These are phyloP conservation scores for Thyatira batis DNA, from an alignment of 2,888 invertebrate species.

Conservation along the genomic window DNA sequence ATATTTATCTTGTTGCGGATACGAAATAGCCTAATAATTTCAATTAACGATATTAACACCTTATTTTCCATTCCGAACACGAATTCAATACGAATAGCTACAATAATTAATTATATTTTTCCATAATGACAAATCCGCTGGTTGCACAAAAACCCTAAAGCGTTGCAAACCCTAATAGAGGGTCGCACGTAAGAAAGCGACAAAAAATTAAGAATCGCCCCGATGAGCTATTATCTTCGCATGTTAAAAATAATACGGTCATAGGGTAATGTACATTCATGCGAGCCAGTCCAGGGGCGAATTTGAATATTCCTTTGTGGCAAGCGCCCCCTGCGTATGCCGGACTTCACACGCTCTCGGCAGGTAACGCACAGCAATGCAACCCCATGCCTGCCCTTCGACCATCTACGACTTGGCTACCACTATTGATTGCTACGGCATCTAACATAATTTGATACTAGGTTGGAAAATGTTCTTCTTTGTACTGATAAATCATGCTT, in stretches of 20 bases:
- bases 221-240: slow-evolving; percentile 80
- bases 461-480: neutral
- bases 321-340: slow-evolving; percentile 61
- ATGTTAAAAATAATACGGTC: slow-evolving; percentile 82
- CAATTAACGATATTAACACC: slow-evolving; percentile 3
- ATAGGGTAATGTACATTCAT: slow-evolving; percentile 80
- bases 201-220: slow-evolving; percentile 81
- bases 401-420: slow-evolving; percentile 14
- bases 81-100: neutral
- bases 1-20: neutral
- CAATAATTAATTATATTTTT: slow-evolving; percentile 48
- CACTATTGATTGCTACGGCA: slow-evolving; percentile 19
- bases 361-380: slow-evolving; percentile 38
- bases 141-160: slow-evolving; percentile 78
- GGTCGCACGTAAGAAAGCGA: slow-evolving; percentile 69
- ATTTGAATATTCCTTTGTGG: slow-evolving; percentile 76
- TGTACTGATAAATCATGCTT: neutral
- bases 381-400: slow-evolving; percentile 32
- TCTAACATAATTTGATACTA: slow-evolving; percentile 27
- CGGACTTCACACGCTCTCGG: slow-evolving; percentile 81
- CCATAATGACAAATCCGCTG: slow-evolving; percentile 69
- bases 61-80: neutral
- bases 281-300: slow-evolving; percentile 78
- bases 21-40: slow-evolving; percentile 23
- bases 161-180: slow-evolving; percentile 73